Percentiles rank a stretch among this genome's conserved stretches.
Conservation (phyloP, 1,140 invertebrate species). For the Trigoniulus corallinus region DNA sequence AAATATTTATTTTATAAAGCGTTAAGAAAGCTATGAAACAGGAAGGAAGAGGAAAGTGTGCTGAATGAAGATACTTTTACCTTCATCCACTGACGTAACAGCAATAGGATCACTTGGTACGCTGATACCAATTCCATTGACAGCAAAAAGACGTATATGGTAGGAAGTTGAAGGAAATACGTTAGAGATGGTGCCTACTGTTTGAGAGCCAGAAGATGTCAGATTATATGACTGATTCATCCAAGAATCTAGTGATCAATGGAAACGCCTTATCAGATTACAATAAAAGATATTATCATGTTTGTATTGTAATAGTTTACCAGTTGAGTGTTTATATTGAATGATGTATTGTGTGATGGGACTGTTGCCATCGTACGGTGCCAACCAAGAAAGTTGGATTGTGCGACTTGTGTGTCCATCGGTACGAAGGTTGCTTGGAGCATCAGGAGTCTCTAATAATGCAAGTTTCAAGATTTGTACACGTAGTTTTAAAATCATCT, state of each 20-base stretch:
- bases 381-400: constrained; percentile 78
- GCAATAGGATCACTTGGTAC: constrained; percentile 81
- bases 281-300: not conserved
- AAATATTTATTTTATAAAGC: too few species aligned
- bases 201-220: constrained; percentile 49
- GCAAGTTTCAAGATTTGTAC: not conserved
- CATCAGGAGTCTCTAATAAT: constrained; percentile 70
- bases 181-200: constrained; percentile 71
- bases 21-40: too few species aligned
- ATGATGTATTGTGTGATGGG: constrained; percentile 77
- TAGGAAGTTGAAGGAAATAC: constrained; percentile 81
- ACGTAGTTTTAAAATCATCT: too few species aligned
- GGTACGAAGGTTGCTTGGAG: constrained; percentile 76
- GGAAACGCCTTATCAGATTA: not conserved
- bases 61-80: too few species aligned
- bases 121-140: constrained; percentile 83
- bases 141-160: constrained; percentile 77
- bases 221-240: not conserved
- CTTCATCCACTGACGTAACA: constrained; percentile 87
- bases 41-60: too few species aligned
- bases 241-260: not conserved
- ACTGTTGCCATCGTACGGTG: constrained; percentile 90
- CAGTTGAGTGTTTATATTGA: constrained; percentile 81
- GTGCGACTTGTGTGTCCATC: constrained; percentile 77
- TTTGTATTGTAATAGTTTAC: constrained; percentile 35